phyloP scores from a whole-genome alignment of 2,113 vertebrate genomes.

The Hystrix cristata region DNA sequence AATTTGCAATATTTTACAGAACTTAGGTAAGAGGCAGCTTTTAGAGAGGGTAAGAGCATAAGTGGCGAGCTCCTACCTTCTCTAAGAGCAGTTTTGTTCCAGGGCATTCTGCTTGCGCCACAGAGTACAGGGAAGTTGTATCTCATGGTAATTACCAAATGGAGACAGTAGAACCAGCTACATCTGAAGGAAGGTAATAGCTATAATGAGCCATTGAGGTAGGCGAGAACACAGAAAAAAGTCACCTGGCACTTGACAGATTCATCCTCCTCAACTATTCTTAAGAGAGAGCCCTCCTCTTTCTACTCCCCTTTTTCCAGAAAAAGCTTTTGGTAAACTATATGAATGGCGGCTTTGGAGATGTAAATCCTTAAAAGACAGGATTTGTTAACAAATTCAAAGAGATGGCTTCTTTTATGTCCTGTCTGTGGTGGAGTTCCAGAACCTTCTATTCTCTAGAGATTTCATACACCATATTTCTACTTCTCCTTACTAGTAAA shows the following conservation, averaged over 20 bases:
- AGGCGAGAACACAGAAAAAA: neutral
- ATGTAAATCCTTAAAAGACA: neutral
- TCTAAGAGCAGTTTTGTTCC: neutral
- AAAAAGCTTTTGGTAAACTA: neutral
- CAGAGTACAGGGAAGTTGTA: neutral
- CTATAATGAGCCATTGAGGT: neutral
- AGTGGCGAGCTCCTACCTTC: neutral
- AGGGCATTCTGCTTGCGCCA: neutral
- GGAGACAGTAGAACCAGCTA: neutral
- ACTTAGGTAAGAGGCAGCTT: neutral
- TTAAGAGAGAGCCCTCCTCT: neutral
- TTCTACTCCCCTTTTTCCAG: neutral
- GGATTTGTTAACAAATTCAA: neutral
- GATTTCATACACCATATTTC: neutral
- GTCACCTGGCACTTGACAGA: neutral
- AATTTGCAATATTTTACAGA: constrained; percentile 18
- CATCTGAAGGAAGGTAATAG: too few species aligned
- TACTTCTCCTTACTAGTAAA: neutral
- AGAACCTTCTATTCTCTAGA: constrained; percentile 8
- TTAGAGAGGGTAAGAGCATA: neutral
- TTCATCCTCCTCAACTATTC: neutral
- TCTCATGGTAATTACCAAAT: neutral
- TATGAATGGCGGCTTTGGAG: neutral
- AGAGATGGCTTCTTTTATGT: neutral
- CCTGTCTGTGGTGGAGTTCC: neutral